These are phyloP conservation scores for Slavum lentiscoides DNA, from an alignment of 2,888 invertebrate genomes.

Conservation along the genomic window DNA sequence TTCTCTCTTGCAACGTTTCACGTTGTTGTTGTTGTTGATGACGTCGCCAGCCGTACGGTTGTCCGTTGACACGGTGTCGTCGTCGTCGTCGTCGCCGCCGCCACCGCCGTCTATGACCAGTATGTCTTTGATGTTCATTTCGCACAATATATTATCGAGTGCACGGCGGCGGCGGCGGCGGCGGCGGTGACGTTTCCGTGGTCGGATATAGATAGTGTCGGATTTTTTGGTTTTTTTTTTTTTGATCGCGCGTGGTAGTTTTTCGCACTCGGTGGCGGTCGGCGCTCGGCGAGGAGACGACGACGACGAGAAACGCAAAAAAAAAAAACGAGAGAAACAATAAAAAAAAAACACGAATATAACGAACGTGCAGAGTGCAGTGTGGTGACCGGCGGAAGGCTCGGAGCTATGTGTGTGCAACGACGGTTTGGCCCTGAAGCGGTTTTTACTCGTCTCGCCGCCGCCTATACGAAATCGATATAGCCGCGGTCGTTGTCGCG, in stretches of 20 bases:
- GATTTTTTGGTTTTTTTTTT: too few relatives aligned
- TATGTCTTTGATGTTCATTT: constrained; percentile 51
- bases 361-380: too few relatives aligned
- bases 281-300: not conserved
- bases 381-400: constrained; percentile 53
- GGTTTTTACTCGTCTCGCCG: constrained; percentile 33
- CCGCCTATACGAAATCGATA: not conserved
- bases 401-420: constrained; percentile 47
- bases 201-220: too few relatives aligned
- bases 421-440: constrained; percentile 53
- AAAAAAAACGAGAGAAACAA: not conserved
- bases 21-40: constrained; percentile 1
- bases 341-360: constrained; percentile 20
- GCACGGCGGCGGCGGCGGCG: not conserved
- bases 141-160: not conserved
- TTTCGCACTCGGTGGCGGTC: not conserved
- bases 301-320: too few relatives aligned
- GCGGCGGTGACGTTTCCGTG: not conserved
- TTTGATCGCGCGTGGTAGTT: not conserved
- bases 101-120: constrained; percentile 39
- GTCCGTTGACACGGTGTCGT: not conserved
- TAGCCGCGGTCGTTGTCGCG: not conserved
- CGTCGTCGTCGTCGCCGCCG: constrained; percentile 11
- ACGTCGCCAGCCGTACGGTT: constrained; percentile 10
- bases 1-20: constrained; percentile 30